Evolutionary conservation across 2,888 invertebrate genomes (phyloP).

Genomic region (Griposia aprilina): DNA sequence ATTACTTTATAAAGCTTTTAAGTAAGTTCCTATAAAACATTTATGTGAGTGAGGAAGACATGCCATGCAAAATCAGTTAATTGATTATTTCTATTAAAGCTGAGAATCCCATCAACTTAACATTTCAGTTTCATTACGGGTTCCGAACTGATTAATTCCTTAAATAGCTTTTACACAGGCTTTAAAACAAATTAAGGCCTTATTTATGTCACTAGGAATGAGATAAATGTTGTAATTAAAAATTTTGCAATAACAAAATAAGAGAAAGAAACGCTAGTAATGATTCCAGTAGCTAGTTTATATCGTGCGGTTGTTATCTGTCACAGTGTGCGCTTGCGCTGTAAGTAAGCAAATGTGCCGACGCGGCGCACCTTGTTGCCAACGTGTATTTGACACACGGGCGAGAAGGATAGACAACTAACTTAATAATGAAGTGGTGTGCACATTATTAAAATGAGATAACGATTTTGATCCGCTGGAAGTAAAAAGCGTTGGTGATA

Average conservation of each 20-base stretch:
- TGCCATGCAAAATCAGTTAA: not conserved
- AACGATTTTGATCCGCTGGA: not conserved
- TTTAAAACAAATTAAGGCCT: not conserved
- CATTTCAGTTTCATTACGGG: not conserved
- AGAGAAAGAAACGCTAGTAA: slow-evolving; percentile 25
- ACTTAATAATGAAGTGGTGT: not conserved
- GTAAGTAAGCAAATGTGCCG: slow-evolving; percentile 65
- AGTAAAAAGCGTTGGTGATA: not conserved
- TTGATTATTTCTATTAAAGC: not conserved
- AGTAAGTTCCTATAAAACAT: not conserved
- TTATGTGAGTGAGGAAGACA: not conserved
- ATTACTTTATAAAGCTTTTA: not conserved
- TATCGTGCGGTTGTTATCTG: slow-evolving; percentile 51
- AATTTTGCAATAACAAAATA: slow-evolving; percentile 11
- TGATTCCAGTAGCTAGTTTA: slow-evolving; percentile 57
- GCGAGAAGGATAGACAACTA: not conserved
- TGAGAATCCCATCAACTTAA: not conserved
- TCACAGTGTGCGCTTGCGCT: slow-evolving; percentile 37
- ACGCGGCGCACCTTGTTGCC: slow-evolving; percentile 51
- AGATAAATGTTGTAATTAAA: too few species aligned
- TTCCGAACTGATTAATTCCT: not conserved
- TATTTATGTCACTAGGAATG: not conserved
- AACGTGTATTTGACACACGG: slow-evolving; percentile 44
- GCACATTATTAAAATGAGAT: not conserved
- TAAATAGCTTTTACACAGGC: not conserved